phyloP scores from a whole-genome alignment of 2,888 invertebrate species.

The Harpalus rubripes region DNA sequence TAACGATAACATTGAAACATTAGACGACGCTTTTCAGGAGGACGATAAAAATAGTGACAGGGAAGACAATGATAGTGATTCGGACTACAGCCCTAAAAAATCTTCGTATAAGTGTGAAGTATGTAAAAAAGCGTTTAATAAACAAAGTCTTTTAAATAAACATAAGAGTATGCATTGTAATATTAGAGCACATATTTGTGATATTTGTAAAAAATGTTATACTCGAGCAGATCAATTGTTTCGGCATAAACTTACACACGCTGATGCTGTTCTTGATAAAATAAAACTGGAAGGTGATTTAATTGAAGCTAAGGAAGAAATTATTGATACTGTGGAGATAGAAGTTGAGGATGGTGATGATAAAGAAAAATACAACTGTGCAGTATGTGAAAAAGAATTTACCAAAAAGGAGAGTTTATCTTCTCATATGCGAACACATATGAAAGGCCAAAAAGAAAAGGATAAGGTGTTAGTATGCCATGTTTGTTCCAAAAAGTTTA shows the following conservation, averaged over 20 bases:
- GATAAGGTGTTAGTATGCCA: conserved; percentile 76
- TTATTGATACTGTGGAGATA: conserved; percentile 68
- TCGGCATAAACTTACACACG: conserved; percentile 74
- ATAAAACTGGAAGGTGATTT: conserved; percentile 67
- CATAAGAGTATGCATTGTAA: conserved; percentile 70
- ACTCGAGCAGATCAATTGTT: conserved; percentile 73
- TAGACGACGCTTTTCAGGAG: conserved; percentile 65
- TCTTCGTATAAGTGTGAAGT: conserved; percentile 74
- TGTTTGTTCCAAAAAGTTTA: conserved; percentile 79
- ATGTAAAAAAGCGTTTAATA: conserved; percentile 78
- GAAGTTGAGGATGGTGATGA: conserved; percentile 62
- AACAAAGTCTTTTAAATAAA: conserved; percentile 71
- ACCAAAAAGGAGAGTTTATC: conserved; percentile 79
- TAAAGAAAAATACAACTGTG: conserved; percentile 75
- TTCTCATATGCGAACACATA: conserved; percentile 76
- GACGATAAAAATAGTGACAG: conserved; percentile 68
- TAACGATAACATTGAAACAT: conserved; percentile 44
- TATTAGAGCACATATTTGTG: conserved; percentile 73
- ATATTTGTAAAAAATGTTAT: conserved; percentile 74
- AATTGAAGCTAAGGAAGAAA: conserved; percentile 65
- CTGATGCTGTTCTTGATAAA: conserved; percentile 72
- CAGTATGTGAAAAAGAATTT: conserved; percentile 79
- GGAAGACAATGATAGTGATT: conserved; percentile 61
- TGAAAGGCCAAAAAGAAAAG: conserved; percentile 77
- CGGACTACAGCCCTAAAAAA: conserved; percentile 62